Conservation (phyloP, 2,888 invertebrate genomes). For the Euzophera pinguis region DNA sequence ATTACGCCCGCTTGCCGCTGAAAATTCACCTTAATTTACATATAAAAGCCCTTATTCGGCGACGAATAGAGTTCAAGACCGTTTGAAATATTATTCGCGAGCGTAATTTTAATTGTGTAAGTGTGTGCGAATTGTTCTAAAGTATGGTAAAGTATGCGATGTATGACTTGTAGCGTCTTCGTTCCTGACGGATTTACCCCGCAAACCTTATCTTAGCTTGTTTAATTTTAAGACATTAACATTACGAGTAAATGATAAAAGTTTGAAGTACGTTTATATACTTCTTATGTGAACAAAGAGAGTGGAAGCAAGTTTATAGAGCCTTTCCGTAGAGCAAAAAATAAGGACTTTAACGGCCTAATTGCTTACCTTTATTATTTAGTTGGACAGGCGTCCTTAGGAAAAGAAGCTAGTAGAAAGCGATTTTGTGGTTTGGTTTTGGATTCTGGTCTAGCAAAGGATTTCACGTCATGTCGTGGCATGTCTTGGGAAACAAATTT, state of each 20-base stretch:
- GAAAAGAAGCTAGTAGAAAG: no score
- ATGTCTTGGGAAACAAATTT: no score
- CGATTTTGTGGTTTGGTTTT: no score
- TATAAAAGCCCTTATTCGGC: not conserved
- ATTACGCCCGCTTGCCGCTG: slow-evolving; percentile 31
- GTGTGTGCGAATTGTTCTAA: slow-evolving; percentile 28
- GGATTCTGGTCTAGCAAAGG: no score
- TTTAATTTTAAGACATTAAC: slow-evolving; percentile 27
- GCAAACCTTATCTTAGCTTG: slow-evolving; percentile 34
- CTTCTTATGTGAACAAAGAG: not conserved
- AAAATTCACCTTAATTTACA: not conserved
- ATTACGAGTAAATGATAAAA: slow-evolving; percentile 21
- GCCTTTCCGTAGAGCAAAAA: no score
- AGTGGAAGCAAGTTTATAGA: no score
- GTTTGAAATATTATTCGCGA: not conserved
- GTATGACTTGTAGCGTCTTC: slow-evolving; percentile 27
- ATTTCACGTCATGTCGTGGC: no score
- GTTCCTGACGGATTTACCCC: slow-evolving; percentile 25
- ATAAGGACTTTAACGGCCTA: no score
- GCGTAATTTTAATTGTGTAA: slow-evolving; percentile 23
- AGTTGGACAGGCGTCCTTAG: no score
- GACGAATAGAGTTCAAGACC: not conserved
- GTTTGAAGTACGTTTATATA: not conserved
- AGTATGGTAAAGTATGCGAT: slow-evolving; percentile 30
- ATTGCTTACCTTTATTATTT: no score